phyloP scores from a whole-genome alignment of 2,113 vertebrate genomes.

The Epinephelus lanceolatus region DNA sequence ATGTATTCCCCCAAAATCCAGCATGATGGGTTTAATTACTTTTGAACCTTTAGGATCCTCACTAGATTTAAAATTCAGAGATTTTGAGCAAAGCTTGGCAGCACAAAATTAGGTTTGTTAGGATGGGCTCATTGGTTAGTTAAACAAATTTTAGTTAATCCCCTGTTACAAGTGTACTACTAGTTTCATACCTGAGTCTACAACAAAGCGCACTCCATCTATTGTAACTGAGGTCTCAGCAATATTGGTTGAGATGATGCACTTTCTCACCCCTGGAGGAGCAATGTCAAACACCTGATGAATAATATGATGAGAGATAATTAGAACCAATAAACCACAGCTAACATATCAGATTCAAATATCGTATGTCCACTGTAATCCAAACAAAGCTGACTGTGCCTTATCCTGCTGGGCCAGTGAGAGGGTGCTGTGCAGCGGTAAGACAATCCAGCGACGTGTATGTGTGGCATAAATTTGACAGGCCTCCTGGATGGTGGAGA shows the following conservation, averaged over 20 bases:
- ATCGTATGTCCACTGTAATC: background rate
- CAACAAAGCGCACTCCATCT: constrained; percentile 93
- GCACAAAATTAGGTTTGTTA: background rate
- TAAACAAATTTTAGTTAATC: background rate
- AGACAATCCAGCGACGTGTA: constrained; percentile 90
- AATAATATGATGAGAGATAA: background rate
- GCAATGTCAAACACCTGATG: constrained; percentile 91
- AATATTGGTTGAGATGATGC: constrained; percentile 95
- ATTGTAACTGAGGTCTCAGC: constrained; percentile 96
- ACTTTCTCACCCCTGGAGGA: constrained; percentile 92
- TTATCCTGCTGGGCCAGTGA: constrained; percentile 93
- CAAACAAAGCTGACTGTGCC: constrained; percentile 71
- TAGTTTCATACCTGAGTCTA: constrained; percentile 88
- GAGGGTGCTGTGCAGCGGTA: constrained; percentile 92
- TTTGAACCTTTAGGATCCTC: background rate
- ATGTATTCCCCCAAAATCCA: background rate
- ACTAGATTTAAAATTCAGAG: background rate
- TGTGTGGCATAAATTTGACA: constrained; percentile 88
- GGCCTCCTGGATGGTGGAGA: constrained; percentile 88
- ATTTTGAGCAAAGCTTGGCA: background rate
- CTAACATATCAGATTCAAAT: background rate
- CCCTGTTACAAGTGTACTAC: background rate
- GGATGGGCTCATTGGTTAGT: background rate
- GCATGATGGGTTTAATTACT: background rate
- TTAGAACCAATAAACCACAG: background rate